Evolutionary conservation across 1,140 invertebrate genomes (phyloP).

Genomic region (Glossosoma conforme): DNA sequence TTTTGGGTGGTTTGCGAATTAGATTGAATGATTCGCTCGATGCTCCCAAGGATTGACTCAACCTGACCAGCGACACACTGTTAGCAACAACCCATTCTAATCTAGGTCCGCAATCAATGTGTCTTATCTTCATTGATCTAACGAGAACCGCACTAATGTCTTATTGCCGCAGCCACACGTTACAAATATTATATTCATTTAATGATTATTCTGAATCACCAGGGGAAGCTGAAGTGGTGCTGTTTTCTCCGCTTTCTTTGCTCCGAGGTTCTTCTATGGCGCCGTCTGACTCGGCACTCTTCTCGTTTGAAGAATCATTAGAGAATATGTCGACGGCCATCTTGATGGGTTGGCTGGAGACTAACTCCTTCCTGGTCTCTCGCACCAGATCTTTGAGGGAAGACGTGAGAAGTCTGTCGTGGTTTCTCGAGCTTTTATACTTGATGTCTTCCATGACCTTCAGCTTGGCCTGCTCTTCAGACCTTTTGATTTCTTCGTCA

Average conservation of each 20-base stretch:
- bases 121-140: too few species aligned
- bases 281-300: constrained; percentile 6
- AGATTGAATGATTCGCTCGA: too few species aligned
- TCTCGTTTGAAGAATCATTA: constrained; percentile 19
- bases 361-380: constrained; percentile 27
- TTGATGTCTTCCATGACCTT: constrained; percentile 12
- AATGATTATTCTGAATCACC: neutral
- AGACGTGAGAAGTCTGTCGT: constrained; percentile 21
- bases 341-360: constrained; percentile 25
- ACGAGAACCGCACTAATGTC: too few species aligned
- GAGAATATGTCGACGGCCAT: constrained; percentile 29
- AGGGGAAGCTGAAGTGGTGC: neutral
- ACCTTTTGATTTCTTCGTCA: constrained; percentile 8
- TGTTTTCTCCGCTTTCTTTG: neutral
- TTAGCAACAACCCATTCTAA: too few species aligned
- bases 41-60: too few species aligned
- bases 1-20: too few species aligned
- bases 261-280: neutral
- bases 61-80: too few species aligned
- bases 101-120: too few species aligned
- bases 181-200: too few species aligned
- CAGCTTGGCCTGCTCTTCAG: constrained; percentile 11
- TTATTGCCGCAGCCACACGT: too few species aligned
- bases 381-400: constrained; percentile 29
- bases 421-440: constrained; percentile 13